Evolutionary conservation across 2,797 vertebrate species (phyloP).

Genomic region (Silurus aristotelis): DNA sequence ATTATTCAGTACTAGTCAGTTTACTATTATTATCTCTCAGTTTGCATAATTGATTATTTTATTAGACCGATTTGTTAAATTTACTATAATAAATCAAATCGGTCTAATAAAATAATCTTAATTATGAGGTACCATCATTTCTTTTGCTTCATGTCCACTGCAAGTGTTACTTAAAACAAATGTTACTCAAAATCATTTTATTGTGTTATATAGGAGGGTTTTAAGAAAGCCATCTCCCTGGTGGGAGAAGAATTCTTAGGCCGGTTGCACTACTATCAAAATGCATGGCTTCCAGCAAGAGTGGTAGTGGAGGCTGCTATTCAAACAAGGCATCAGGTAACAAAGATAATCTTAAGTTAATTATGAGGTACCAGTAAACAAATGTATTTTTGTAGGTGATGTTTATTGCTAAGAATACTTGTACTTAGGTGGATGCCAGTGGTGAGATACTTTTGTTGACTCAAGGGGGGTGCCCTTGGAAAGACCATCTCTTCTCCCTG

Average conservation of each 20-base stretch:
- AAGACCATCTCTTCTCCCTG: slow-evolving; percentile 87
- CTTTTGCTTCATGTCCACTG: not conserved
- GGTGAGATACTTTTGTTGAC: slow-evolving; percentile 82
- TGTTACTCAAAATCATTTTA: not conserved
- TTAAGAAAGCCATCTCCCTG: slow-evolving; percentile 83
- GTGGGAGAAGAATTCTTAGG: slow-evolving; percentile 86
- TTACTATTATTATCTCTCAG: too few relatives aligned
- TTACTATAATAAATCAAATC: too few relatives aligned
- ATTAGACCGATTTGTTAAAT: too few relatives aligned
- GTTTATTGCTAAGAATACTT: not conserved
- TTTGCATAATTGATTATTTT: too few relatives aligned
- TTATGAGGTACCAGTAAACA: too few relatives aligned
- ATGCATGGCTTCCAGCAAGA: slow-evolving; percentile 87
- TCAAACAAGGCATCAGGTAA: slow-evolving; percentile 78
- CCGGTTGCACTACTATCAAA: slow-evolving; percentile 82
- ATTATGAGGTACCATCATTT: not conserved
- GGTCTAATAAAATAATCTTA: too few relatives aligned
- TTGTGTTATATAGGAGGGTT: slow-evolving; percentile 75
- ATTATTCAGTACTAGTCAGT: too few relatives aligned
- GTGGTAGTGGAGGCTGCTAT: slow-evolving; percentile 83
- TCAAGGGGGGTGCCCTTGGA: slow-evolving; percentile 90
- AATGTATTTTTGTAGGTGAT: not conserved
- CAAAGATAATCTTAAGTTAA: too few relatives aligned
- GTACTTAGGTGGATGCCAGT: slow-evolving; percentile 81
- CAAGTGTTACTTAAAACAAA: not conserved